These are phyloP conservation scores for Chloroclystis v-ata DNA, from an alignment of 2,888 invertebrate species.

Conservation along the genomic window DNA sequence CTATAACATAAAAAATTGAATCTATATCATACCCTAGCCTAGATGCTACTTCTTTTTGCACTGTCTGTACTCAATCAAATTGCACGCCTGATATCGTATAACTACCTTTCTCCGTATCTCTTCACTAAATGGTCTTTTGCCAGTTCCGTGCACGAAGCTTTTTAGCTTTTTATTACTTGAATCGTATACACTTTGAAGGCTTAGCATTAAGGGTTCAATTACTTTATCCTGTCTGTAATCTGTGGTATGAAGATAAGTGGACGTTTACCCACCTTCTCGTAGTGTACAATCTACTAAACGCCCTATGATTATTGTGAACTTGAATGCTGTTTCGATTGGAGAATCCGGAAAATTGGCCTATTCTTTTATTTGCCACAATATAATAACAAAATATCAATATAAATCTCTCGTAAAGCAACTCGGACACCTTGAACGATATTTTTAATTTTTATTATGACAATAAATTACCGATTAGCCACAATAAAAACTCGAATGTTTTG, in stretches of 20 bases:
- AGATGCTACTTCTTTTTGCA: constrained; percentile 20
- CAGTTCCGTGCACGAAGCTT: constrained; percentile 54
- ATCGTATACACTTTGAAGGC: constrained; percentile 35
- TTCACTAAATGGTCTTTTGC: constrained; percentile 71
- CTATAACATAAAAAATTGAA: too few relatives aligned
- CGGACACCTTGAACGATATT: constrained; percentile 38
- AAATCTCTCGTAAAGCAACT: constrained; percentile 25
- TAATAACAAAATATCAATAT: constrained; percentile 11
- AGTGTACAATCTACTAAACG: constrained; percentile 38
- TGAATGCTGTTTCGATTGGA: not conserved
- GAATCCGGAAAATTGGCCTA: not conserved
- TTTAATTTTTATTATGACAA: constrained; percentile 60
- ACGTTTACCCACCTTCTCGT: constrained; percentile 28
- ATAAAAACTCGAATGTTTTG: constrained; percentile 64
- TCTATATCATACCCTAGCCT: too few relatives aligned
- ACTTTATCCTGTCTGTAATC: constrained; percentile 1
- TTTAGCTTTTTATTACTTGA: constrained; percentile 35
- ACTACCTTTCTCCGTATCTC: constrained; percentile 62
- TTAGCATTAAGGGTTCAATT: constrained; percentile 35
- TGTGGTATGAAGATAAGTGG: constrained; percentile 24
- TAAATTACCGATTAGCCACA: constrained; percentile 56
- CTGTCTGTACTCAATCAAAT: constrained; percentile 48
- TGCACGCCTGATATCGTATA: constrained; percentile 49
- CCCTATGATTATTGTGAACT: constrained; percentile 4
- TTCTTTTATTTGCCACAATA: too few relatives aligned